Conservation (phyloP, 2,888 invertebrate species). For the Rhaphigaster nebulosa region DNA sequence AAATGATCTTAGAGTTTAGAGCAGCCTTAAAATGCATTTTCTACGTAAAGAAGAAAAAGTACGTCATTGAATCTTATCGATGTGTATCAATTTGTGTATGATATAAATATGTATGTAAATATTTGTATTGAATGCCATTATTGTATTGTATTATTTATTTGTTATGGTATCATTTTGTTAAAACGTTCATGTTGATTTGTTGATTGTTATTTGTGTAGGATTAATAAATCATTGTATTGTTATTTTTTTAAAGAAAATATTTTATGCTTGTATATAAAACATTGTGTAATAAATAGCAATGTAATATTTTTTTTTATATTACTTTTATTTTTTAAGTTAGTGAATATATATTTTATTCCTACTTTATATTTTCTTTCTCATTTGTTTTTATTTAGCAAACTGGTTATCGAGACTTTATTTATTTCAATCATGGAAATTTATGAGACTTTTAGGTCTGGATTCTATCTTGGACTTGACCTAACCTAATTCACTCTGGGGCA, state of each 20-base stretch:
- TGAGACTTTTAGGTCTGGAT: neutral
- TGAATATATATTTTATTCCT: constrained; percentile 30
- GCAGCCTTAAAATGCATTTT: constrained; percentile 24
- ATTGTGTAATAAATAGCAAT: constrained; percentile 31
- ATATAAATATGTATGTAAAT: constrained; percentile 23
- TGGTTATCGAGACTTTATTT: neutral
- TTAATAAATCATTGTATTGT: constrained; percentile 36
- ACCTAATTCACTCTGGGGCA: neutral
- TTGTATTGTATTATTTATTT: constrained; percentile 37
- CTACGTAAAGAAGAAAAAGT: neutral
- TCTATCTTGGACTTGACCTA: neutral
- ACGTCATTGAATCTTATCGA: neutral
- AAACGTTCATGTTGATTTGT: constrained; percentile 28
- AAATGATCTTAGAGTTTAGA: constrained; percentile 2
- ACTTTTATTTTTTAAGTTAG: neutral
- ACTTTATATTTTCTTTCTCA: neutral
- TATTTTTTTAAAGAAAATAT: constrained; percentile 41
- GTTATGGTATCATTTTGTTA: constrained; percentile 3
- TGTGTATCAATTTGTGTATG: neutral
- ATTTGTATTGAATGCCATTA: constrained; percentile 18
- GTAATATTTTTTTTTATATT: constrained; percentile 44
- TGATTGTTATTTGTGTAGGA: constrained; percentile 19
- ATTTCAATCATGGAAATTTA: no score
- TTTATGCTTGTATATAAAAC: constrained; percentile 36
- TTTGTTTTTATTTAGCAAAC: neutral